Percentiles rank a stretch among this genome's conserved stretches.
Evolutionary conservation across 2,888 invertebrate species (phyloP).

Genomic region (Drosophila pseudotalamancana): DNA sequence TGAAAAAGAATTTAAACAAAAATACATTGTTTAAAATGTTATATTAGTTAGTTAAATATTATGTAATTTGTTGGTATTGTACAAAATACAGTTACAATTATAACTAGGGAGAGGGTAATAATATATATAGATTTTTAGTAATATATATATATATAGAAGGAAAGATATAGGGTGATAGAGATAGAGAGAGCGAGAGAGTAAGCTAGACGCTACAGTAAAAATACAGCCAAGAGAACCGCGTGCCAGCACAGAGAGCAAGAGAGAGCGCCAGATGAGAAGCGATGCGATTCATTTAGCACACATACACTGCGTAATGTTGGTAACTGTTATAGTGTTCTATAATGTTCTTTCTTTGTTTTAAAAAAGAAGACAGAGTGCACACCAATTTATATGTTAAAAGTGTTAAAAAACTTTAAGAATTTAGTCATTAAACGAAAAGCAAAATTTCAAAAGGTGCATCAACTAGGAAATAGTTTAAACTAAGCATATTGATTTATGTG

Average conservation of each 20-base stretch:
- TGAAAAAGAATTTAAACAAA: conserved; percentile 23
- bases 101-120: conserved; percentile 24
- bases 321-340: conserved; percentile 18
- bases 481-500: conserved; percentile 53
- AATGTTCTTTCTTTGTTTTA: conserved; percentile 15
- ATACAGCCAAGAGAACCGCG: conserved; percentile 37
- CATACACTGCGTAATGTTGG: conserved; percentile 21
- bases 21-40: conserved; percentile 25
- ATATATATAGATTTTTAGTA: too few relatives aligned
- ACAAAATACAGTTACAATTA: conserved; percentile 30
- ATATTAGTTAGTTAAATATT: conserved; percentile 36
- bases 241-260: conserved; percentile 35
- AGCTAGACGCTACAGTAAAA: conserved; percentile 44
- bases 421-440: conserved; percentile 21
- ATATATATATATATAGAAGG: not conserved
- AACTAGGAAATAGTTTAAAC: conserved; percentile 37
- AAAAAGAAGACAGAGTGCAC: conserved; percentile 33
- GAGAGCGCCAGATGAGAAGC: conserved; percentile 43
- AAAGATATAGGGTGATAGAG: conserved; percentile 9
- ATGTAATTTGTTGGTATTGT: conserved; percentile 27
- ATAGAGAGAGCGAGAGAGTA: conserved; percentile 6
- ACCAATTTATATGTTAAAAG: conserved; percentile 20
- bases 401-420: conserved; percentile 9
- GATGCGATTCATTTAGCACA: conserved; percentile 28
- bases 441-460: conserved; percentile 51